Evolutionary conservation across 1,140 invertebrate species (phyloP), one percentile per base, ranked within the genome.

Genomic region (Drosophila murphyi): DNA sequence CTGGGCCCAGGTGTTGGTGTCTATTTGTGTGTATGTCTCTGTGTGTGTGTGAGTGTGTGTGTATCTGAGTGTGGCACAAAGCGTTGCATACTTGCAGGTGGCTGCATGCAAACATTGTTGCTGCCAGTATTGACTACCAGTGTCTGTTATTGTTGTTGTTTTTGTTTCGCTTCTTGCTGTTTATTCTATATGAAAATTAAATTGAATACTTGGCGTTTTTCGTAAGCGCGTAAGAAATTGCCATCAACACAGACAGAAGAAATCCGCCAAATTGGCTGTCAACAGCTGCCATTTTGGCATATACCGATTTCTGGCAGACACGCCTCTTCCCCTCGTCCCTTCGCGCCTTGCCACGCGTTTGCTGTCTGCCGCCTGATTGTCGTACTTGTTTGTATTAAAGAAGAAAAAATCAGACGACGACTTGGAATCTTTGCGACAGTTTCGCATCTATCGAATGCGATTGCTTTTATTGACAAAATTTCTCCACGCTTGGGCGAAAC

Each of bases 31-130:
- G 12, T 39, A 4, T 55, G 5, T 39, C 5, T 52, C 2, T 55
- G n/a, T 39, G 34, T 57, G 37, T 61, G 31, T 32, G 65, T 45
- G 47, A 20, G 52, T 37, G 41, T 54, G 55, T 32, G 34, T 69
- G 39, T 43, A 8, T 43, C 10, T 62, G 50, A 35, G 41, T 43
- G 41, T 31, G 10, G 55, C 45, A 68, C 68, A 72, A 73, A 80
- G 72, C 62, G 78, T 69, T 76, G 78, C 78, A 63, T 56, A 75
- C 64, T 79, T 73, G 70, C 12, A 34, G 71, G 51, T 62, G 55
- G 62, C 54, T 20, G 31, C 67, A 63, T 61, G 62, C 70, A 20
- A 60, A 71, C 76, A 77, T 78, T 78, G 75, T 72, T 52, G 71
- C 63, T 79, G 70, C 70, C 57, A 55, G 56, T 79, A 70, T 72